Conservation (phyloP, 2,888 invertebrate genomes). For the Sclerodermus sp. region DNA sequence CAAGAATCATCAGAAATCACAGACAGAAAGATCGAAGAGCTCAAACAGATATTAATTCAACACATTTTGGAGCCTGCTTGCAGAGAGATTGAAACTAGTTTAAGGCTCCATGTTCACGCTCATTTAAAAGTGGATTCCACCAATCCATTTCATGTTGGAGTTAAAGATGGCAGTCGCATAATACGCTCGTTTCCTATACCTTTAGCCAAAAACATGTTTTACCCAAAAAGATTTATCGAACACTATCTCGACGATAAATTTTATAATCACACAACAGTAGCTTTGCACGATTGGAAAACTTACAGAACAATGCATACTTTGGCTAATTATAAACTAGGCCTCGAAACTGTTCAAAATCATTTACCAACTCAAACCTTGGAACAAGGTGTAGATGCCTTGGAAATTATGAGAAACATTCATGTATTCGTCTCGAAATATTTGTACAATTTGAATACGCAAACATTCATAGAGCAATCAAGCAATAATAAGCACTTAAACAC, state of each 20-base stretch:
- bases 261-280: conserved; percentile 96
- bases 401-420: conserved; percentile 96
- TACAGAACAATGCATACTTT: conserved; percentile 96
- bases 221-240: conserved; percentile 66
- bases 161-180: conserved; percentile 66
- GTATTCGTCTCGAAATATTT: conserved; percentile 90
- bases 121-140: conserved; percentile 78
- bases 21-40: conserved; percentile 27
- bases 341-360: conserved; percentile 86
- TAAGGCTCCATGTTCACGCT: conserved; percentile 88
- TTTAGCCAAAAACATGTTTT: conserved; percentile 37
- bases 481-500: conserved; percentile 93
- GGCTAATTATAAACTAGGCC: conserved; percentile 79
- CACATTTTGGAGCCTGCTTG: conserved; percentile 73
- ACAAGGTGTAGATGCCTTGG: conserved; percentile 94
- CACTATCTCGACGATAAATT: conserved; percentile 92
- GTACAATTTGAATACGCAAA: conserved; percentile 95
- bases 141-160: conserved; percentile 70
- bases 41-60: conserved; percentile 60
- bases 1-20: conserved; percentile 34
- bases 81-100: conserved; percentile 87
- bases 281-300: conserved; percentile 95
- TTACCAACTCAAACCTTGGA: conserved; percentile 95
- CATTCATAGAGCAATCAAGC: conserved; percentile 90
- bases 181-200: conserved; percentile 38